Conservation (phyloP, 2,888 invertebrate genomes). For the Machimus atricapillus region DNA sequence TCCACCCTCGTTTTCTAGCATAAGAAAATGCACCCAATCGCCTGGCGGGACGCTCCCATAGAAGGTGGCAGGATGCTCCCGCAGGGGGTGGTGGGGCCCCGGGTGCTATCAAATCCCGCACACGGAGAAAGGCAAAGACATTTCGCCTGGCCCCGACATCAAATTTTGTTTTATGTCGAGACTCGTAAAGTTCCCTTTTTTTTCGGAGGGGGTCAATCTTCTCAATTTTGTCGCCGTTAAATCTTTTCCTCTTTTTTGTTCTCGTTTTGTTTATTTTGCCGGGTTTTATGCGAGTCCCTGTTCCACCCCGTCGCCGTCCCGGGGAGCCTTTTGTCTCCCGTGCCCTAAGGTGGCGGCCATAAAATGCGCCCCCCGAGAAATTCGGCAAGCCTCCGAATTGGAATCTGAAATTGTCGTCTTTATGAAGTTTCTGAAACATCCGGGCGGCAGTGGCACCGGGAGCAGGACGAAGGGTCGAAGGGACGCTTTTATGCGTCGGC, state of each 20-base stretch:
- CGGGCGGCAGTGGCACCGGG: background rate
- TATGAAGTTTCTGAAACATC: constrained; percentile 44
- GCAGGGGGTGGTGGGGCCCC: background rate
- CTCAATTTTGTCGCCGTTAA: constrained; percentile 47
- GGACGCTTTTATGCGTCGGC: constrained; percentile 12
- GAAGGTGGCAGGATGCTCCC: background rate
- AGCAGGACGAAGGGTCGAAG: background rate
- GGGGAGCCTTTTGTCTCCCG: background rate
- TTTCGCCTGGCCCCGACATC: constrained; percentile 46
- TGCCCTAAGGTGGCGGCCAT: background rate
- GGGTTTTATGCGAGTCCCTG: background rate
- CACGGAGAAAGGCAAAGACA: constrained; percentile 19
- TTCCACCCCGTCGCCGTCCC: background rate
- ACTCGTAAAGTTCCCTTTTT: constrained; percentile 43
- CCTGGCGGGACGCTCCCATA: background rate
- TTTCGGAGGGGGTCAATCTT: constrained; percentile 47
- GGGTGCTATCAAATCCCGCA: background rate
- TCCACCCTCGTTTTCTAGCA: background rate
- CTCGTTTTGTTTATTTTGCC: constrained; percentile 36
- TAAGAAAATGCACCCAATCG: background rate
- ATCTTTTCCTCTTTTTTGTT: constrained; percentile 44
- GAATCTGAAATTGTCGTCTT: constrained; percentile 47
- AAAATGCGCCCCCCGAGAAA: constrained; percentile 8
- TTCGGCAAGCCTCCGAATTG: constrained; percentile 39
- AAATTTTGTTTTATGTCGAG: constrained; percentile 47